Conservation (phyloP, 2,797 vertebrate species). For the Arremon brunneinucha region DNA sequence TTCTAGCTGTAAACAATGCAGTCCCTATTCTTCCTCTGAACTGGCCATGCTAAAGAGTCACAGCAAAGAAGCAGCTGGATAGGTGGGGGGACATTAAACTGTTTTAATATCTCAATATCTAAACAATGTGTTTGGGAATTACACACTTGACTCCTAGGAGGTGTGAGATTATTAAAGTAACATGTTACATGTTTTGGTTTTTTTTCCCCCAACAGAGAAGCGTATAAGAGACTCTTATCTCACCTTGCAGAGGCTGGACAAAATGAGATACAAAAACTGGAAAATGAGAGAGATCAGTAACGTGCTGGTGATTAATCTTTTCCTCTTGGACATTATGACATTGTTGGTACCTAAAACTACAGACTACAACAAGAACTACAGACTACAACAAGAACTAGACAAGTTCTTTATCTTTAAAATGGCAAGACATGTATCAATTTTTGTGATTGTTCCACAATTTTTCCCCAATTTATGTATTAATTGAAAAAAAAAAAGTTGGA, state of each 20-base stretch:
- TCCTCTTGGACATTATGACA: background rate
- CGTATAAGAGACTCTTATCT: slow-evolving; percentile 88
- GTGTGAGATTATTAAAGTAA: background rate
- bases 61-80: background rate
- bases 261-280: slow-evolving; percentile 86
- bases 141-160: background rate
- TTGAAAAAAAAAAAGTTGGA: background rate
- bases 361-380: background rate
- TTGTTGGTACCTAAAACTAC: background rate
- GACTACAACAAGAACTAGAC: background rate
- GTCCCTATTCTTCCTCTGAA: background rate
- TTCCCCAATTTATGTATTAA: background rate
- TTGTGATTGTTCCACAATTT: background rate
- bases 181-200: background rate
- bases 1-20: background rate
- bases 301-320: background rate
- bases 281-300: slow-evolving; percentile 72
- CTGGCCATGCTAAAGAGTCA: background rate
- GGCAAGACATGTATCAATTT: background rate
- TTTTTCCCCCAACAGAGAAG: slow-evolving; percentile 75
- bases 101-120: background rate
- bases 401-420: background rate
- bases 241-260: slow-evolving; percentile 86
- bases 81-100: background rate
- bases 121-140: background rate